A percentile compares a stretch with the other conserved stretches of the same genome.
Evolutionary conservation across 2,888 invertebrate genomes (phyloP).

Genomic region (Pristionchus maxplancki): DNA sequence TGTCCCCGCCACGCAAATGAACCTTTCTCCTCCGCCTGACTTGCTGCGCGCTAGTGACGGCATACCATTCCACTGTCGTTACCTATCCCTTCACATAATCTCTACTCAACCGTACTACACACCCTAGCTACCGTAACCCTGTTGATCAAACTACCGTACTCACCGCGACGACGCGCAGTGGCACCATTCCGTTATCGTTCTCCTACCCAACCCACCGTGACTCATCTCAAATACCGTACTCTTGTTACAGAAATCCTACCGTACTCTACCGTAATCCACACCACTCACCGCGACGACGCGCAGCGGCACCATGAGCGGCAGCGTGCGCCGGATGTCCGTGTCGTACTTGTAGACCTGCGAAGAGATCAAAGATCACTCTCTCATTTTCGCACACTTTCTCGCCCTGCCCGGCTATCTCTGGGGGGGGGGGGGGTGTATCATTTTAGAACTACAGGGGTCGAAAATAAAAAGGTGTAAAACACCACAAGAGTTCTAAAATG

Average conservation of each 20-base stretch:
- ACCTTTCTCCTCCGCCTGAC: too few species aligned
- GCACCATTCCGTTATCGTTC: too few species aligned
- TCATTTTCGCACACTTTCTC: neutral
- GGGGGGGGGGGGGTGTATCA: neutral
- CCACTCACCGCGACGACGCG: neutral
- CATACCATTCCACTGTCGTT: too few species aligned
- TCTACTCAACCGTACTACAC: neutral
- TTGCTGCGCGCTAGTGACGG: neutral
- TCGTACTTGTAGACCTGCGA: slow-evolving; percentile 29
- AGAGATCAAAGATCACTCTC: neutral
- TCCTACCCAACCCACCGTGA: too few species aligned
- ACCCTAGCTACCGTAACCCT: too few species aligned
- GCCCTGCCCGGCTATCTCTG: neutral
- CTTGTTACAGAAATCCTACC: too few species aligned
- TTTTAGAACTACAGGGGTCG: neutral
- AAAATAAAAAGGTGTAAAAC: too few species aligned
- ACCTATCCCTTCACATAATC: too few species aligned
- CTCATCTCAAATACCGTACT: too few species aligned
- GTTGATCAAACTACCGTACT: too few species aligned
- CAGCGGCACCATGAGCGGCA: slow-evolving; percentile 32
- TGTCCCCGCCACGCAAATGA: too few species aligned
- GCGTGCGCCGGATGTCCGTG: slow-evolving; percentile 12
- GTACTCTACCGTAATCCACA: neutral
- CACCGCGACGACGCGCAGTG: neutral
- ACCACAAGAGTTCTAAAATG: too few species aligned